These are phyloP conservation scores for Apodemia mormo DNA, from an alignment of 2,888 invertebrate species.

Conservation along the genomic window DNA sequence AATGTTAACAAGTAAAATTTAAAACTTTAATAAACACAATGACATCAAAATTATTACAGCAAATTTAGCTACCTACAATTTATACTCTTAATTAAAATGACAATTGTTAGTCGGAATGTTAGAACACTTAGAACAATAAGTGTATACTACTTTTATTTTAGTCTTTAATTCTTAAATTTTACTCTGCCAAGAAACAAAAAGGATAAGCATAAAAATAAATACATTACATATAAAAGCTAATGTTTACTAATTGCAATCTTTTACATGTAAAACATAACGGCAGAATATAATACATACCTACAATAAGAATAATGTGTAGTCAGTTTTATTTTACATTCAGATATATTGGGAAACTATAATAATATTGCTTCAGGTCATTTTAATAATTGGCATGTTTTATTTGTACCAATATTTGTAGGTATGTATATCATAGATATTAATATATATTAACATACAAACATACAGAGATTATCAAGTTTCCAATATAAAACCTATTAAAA, in stretches of 20 bases:
- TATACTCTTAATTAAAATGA: slow-evolving; percentile 42
- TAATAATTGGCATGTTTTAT: neutral
- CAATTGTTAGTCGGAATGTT: slow-evolving; percentile 44
- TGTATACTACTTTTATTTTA: slow-evolving; percentile 26
- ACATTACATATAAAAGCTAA: slow-evolving; percentile 6
- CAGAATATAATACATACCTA: neutral
- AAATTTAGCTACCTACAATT: slow-evolving; percentile 73
- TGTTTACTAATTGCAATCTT: neutral
- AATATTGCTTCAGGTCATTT: neutral
- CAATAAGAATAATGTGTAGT: neutral
- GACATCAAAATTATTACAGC: slow-evolving; percentile 56
- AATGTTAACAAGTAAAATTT: slow-evolving; percentile 37
- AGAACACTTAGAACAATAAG: slow-evolving; percentile 40
- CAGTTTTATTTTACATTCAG: no score
- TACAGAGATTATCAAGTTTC: neutral
- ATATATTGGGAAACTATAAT: neutral
- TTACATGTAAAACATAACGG: neutral
- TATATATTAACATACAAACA: no score
- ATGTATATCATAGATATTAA: no score
- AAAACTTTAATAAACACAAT: slow-evolving; percentile 49
- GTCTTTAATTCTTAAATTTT: slow-evolving; percentile 5
- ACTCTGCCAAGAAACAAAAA: neutral
- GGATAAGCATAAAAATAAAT: neutral
- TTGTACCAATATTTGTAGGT: neutral
- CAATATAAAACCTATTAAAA: slow-evolving; percentile 15